These are phyloP conservation scores for Venusia cambrica DNA, from an alignment of 2,888 invertebrate genomes.

Conservation along the genomic window DNA sequence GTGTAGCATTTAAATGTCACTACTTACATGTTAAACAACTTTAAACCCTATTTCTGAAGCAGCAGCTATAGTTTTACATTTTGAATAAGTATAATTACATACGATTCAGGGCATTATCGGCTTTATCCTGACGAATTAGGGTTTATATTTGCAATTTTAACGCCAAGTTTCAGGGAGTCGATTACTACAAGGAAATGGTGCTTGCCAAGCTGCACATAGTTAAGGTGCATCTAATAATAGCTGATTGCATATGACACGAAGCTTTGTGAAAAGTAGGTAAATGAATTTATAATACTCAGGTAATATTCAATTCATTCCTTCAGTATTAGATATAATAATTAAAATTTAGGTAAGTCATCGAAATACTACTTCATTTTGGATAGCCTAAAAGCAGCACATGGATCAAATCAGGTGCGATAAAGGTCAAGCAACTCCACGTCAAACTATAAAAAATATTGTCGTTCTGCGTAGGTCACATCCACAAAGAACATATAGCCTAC, in stretches of 20 bases:
- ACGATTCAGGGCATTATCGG: conserved; percentile 4
- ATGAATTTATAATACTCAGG: too few species aligned
- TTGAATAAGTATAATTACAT: not conserved
- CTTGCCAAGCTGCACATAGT: conserved; percentile 49
- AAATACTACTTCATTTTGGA: too few species aligned
- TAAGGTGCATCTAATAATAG: conserved; percentile 39
- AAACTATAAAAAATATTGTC: too few species aligned
- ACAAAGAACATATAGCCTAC: too few species aligned
- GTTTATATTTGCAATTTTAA: conserved; percentile 9
- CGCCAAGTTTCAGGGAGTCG: conserved; percentile 14
- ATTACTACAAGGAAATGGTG: conserved; percentile 47
- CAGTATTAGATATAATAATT: too few species aligned
- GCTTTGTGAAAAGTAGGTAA: too few species aligned
- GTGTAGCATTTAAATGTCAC: conserved; percentile 67
- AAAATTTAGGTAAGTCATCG: too few species aligned
- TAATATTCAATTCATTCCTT: too few species aligned
- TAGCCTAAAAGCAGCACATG: too few species aligned
- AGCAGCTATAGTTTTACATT: conserved; percentile 22
- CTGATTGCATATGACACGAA: conserved; percentile 20
- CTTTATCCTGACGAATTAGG: conserved; percentile 1
- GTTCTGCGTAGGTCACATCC: too few species aligned
- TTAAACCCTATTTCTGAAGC: conserved; percentile 17
- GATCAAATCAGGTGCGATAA: too few species aligned
- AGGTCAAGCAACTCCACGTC: too few species aligned
- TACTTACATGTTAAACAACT: conserved; percentile 7